Evolutionary conservation across 2,797 vertebrate genomes (phyloP), one percentile per base, ranked within the genome.

Genomic region (Anguilla obscura): DNA sequence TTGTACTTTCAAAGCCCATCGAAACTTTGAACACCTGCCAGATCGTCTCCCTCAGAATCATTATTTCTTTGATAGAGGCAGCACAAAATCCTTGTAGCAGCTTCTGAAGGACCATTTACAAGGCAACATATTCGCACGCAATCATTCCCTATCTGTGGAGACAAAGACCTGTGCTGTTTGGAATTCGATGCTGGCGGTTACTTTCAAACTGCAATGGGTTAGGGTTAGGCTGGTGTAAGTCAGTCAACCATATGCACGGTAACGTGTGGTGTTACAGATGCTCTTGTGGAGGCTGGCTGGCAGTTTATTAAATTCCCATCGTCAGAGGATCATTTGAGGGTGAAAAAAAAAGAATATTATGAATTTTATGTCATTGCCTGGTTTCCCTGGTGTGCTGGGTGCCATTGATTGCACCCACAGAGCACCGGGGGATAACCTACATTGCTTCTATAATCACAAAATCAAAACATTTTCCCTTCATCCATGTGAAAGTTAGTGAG

Each of bases 221-320:
- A 27, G 8, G 30, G 33, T 30, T 36, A 36, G 36, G 24, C 66
- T 63, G 60, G 60, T 63, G 18, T 18, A 18, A 63, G 18, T 18
- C 60, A 63, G 24, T 63, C 24, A n/a, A 18, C 60, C 24, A 63
- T n/a, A 63, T 6, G 24, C 24, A 63, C 16, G 6, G 60, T n/a
- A 63, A 63, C 10, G 30, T 71, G n/a, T 71, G 27, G 30, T 27
- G 66, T 71, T 6, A 71, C 66, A 71, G 66, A 71, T 71, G 27
- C n/a, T 27, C 66, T 71, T 71, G 66, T 71, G 66, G 27, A 30
- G 66, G 66, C 12, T 71, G 66, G 1, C 27, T 71, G n/a, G 66
- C 66, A 71, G 27, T 71, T 71, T 71, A 30, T 71, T 71, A 71
- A 71, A 30, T 71, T 71, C n/a, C 66, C 66, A 71, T 24, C 66